A percentile compares a stretch with the other conserved stretches of the same genome.
These are phyloP conservation scores for Eupithecia insigniata DNA, from an alignment of 2,888 invertebrate genomes.

Conservation along the genomic window DNA sequence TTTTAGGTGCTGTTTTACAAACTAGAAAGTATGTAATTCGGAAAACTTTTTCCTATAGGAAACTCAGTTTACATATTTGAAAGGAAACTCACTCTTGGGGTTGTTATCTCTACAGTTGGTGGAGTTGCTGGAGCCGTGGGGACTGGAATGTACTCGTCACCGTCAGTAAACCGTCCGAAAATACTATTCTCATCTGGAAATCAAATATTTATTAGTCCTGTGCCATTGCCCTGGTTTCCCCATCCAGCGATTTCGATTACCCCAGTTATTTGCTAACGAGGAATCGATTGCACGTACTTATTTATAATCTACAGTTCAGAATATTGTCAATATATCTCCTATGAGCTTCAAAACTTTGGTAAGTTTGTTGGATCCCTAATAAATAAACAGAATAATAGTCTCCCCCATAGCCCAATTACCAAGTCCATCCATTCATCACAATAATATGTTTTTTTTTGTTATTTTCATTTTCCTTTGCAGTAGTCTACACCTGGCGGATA, in stretches of 20 bases:
- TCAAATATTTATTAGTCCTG: constrained; percentile 27
- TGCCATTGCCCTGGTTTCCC: neutral
- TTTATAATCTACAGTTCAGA: neutral
- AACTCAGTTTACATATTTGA: neutral
- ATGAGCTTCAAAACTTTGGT: neutral
- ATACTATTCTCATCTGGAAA: constrained; percentile 78
- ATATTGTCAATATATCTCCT: neutral
- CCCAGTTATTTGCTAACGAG: neutral
- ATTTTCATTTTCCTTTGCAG: too few species aligned
- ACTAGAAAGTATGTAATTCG: neutral
- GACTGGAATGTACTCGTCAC: constrained; percentile 56
- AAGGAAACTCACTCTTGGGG: constrained; percentile 56
- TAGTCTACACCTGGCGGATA: too few species aligned
- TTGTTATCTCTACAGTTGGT: constrained; percentile 54
- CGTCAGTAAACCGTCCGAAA: constrained; percentile 71
- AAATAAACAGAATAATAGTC: neutral
- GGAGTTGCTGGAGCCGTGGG: constrained; percentile 49
- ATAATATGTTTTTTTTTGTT: too few species aligned
- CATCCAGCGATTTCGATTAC: neutral
- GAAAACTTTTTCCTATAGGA: neutral
- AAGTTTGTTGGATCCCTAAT: neutral
- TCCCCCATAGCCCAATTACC: too few species aligned
- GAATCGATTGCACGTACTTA: neutral
- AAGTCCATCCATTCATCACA: too few species aligned
- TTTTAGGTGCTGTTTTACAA: neutral